Percentiles rank a stretch among this genome's conserved stretches.
Conservation (phyloP, 30 jellyfish, hydroid and myxozoan genomes). For the Aurelia sp. region DNA sequence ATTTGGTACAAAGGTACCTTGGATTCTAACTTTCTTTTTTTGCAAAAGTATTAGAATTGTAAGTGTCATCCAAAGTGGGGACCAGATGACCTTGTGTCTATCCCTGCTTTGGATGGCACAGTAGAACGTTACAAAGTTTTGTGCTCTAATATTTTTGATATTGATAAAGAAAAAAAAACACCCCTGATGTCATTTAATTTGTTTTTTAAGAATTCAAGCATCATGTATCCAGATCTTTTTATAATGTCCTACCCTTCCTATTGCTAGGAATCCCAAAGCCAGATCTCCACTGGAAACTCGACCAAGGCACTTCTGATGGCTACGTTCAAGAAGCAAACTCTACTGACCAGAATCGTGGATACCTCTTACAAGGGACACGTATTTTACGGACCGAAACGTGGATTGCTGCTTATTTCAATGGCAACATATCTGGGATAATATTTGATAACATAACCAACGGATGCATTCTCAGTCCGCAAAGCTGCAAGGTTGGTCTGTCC, state of each 20-base stretch:
- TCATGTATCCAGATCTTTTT: too few species aligned
- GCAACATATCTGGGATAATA: constrained; percentile 39
- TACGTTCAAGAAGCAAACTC: constrained; percentile 28
- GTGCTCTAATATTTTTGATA: too few species aligned
- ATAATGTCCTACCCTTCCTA: not conserved
- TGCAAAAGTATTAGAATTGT: too few species aligned
- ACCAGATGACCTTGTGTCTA: too few species aligned
- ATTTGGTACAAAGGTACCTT: too few species aligned
- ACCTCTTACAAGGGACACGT: constrained; percentile 10
- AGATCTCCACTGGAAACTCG: constrained; percentile 31
- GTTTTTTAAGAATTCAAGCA: too few species aligned
- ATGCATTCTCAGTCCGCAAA: constrained; percentile 27
- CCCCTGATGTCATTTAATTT: too few species aligned
- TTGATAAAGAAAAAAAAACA: too few species aligned
- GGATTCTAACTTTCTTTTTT: too few species aligned
- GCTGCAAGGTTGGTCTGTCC: constrained; percentile 37
- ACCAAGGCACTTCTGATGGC: constrained; percentile 10
- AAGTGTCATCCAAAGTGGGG: too few species aligned
- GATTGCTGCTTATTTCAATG: constrained; percentile 21
- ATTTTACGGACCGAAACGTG: not conserved
- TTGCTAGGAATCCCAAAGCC: constrained; percentile 22
- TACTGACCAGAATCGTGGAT: constrained; percentile 18
- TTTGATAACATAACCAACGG: constrained; percentile 27
- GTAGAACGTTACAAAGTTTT: too few species aligned
- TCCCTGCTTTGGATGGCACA: too few species aligned